Conservation (phyloP, 2,113 vertebrate genomes). For the Dasypus novemcinctus region DNA sequence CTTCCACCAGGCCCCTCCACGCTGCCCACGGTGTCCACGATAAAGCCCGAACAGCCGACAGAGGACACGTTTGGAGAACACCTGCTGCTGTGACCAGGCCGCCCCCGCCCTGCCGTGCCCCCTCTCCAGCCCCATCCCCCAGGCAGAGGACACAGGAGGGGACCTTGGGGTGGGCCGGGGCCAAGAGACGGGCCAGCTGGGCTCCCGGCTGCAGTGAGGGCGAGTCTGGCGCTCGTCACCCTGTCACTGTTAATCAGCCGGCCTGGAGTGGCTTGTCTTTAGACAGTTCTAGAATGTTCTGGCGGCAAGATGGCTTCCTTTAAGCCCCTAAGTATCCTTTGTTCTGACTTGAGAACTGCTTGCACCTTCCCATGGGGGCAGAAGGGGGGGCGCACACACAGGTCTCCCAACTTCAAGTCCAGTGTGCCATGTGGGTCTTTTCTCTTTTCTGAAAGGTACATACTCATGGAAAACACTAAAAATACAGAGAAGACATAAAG, state of each 20-base stretch:
- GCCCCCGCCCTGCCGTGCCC: neutral
- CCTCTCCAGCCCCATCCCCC: neutral
- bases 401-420: neutral
- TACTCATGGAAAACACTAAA: neutral
- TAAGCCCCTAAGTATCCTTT: neutral
- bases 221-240: fast-evolving
- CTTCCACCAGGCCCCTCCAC: neutral
- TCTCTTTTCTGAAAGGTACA: neutral
- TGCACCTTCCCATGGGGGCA: fast-evolving
- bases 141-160: neutral
- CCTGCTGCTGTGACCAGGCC: fast-evolving
- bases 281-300: neutral
- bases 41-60: neutral
- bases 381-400: neutral
- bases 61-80: neutral
- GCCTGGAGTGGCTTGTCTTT: no score
- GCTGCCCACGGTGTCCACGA: neutral
- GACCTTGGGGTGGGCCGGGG: neutral
- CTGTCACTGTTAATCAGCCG: neutral
- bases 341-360: neutral
- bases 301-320: neutral
- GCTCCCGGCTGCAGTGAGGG: neutral
- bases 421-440: fast-evolving
- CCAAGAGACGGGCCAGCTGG: neutral
- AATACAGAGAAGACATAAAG: neutral